Evolutionary conservation across 1,140 invertebrate genomes (phyloP).

Genomic region (Micrasema minimum): DNA sequence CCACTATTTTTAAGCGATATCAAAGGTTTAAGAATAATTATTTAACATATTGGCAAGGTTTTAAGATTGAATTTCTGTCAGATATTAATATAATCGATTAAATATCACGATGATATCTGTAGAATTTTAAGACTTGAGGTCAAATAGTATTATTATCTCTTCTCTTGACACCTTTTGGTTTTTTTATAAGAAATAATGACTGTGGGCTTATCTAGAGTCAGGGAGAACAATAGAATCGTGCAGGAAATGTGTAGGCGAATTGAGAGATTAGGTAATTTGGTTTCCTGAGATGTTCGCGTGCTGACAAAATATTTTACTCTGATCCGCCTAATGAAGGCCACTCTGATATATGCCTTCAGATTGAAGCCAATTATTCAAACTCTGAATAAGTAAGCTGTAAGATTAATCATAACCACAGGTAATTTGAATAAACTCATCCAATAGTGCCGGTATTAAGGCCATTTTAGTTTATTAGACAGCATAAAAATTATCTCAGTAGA

Average conservation of each 20-base stretch:
- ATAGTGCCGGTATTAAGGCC: not conserved
- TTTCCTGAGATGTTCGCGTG: conserved; percentile 10
- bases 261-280: conserved; percentile 22
- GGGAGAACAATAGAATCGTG: conserved; percentile 3
- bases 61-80: too few species aligned
- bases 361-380: conserved; percentile 5
- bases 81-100: too few species aligned
- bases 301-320: conserved; percentile 27
- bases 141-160: conserved; percentile 6
- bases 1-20: too few species aligned
- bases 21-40: too few species aligned
- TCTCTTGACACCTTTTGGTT: conserved; percentile 25
- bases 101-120: too few species aligned
- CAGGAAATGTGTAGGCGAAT: conserved; percentile 27
- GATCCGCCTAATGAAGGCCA: conserved; percentile 22
- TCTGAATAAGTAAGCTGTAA: not conserved
- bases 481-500: too few species aligned
- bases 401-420: conserved; percentile 2
- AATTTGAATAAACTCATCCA: not conserved
- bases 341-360: not conserved
- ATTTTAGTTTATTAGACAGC: too few species aligned
- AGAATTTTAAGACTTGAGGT: too few species aligned
- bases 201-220: conserved; percentile 14
- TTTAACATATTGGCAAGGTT: too few species aligned
- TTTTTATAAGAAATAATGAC: conserved; percentile 11